Conservation (phyloP, 1,140 invertebrate species). For the Philopotamus ludificatus region DNA sequence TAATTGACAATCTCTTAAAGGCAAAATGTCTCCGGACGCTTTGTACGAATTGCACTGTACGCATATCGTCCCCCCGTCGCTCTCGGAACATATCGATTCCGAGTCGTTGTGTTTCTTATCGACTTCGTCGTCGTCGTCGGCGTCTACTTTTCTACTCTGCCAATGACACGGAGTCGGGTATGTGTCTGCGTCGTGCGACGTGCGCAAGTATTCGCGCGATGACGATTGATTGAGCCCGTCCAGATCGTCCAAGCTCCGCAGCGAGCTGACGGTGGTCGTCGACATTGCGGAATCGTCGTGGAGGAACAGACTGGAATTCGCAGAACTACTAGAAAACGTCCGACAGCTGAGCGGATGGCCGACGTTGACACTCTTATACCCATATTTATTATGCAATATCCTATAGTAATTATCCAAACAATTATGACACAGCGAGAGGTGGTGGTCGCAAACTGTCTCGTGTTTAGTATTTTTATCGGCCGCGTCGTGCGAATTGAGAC, state of each 20-base stretch:
- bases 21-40: conserved; percentile 13
- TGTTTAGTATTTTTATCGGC: conserved; percentile 11
- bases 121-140: conserved; percentile 12
- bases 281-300: conserved; percentile 57
- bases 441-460: conserved; percentile 24
- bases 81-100: conserved; percentile 30
- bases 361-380: conserved; percentile 34
- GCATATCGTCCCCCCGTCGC: conserved; percentile 28
- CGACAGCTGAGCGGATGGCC: conserved; percentile 33
- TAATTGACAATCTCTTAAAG: conserved; percentile 34
- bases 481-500: conserved; percentile 1
- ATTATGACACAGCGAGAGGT: conserved; percentile 36
- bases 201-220: conserved; percentile 30
- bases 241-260: conserved; percentile 62
- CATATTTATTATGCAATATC: conserved; percentile 39
- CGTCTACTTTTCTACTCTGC: conserved; percentile 19
- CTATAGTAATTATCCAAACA: conserved; percentile 39
- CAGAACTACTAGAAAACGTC: conserved; percentile 58
- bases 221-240: conserved; percentile 45
- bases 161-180: conserved; percentile 3
- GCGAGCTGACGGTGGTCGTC: conserved; percentile 55
- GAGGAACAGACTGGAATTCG: conserved; percentile 61
- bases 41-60: conserved; percentile 25
- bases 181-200: conserved; percentile 8
- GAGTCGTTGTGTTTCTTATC: conserved; percentile 21